phyloP scores from a whole-genome alignment of 2,797 vertebrate genomes.

The Merluccius polli region DNA sequence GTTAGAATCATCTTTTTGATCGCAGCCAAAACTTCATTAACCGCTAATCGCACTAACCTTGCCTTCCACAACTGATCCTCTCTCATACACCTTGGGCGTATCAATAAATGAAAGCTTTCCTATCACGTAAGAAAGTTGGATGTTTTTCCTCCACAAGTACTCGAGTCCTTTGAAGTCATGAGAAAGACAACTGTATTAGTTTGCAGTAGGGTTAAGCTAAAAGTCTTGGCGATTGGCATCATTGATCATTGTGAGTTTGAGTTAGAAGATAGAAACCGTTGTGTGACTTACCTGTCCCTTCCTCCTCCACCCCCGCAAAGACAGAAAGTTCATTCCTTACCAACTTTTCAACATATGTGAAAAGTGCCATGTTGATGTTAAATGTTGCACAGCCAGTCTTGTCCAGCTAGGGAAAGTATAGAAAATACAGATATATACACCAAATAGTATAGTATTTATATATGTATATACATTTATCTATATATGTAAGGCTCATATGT shows the following conservation, averaged over 20 bases:
- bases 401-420: conserved; percentile 31
- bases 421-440: background rate
- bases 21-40: background rate
- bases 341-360: conserved; percentile 18
- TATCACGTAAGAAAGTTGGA: conserved; percentile 30
- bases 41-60: conserved; percentile 45
- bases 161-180: conserved; percentile 36
- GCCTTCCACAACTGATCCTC: conserved; percentile 46
- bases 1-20: background rate
- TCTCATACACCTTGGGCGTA: conserved; percentile 47
- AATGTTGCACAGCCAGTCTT: conserved; percentile 46
- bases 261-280: background rate
- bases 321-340: conserved; percentile 13
- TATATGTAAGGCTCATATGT: background rate
- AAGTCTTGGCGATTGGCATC: background rate
- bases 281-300: conserved; percentile 54
- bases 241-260: background rate
- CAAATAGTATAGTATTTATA: background rate
- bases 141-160: background rate
- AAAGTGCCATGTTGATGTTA: conserved; percentile 32
- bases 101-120: conserved; percentile 59
- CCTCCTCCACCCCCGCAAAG: conserved; percentile 39
- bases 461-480: background rate
- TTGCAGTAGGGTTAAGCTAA: background rate
- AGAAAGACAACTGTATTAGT: background rate